phyloP scores from a whole-genome alignment of 2,888 invertebrate genomes.

The Oscheius sp. region DNA sequence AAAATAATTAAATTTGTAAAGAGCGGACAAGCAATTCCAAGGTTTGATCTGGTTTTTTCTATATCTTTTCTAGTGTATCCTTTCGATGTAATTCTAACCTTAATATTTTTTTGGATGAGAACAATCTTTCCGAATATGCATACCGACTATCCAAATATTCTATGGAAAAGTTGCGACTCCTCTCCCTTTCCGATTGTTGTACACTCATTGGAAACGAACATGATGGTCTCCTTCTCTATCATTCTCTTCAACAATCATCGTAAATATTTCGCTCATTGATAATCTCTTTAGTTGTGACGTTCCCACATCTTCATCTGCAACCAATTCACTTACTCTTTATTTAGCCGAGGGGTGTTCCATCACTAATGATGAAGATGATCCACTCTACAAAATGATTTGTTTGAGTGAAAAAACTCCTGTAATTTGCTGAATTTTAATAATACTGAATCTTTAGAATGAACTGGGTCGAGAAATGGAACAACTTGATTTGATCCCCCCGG shows the following conservation, averaged over 20 bases:
- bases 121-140: conserved; percentile 8
- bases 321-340: conserved; percentile 7
- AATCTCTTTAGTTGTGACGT: not conserved
- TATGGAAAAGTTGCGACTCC: not conserved
- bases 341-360: not conserved
- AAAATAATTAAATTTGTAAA: not conserved
- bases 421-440: not conserved
- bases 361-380: conserved; percentile 6
- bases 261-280: not conserved
- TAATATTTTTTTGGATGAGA: not conserved
- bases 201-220: not conserved
- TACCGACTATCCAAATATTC: not conserved
- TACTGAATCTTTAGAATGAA: conserved; percentile 6
- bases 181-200: conserved; percentile 9
- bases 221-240: conserved; percentile 13
- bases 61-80: too few relatives aligned
- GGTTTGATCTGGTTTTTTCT: too few relatives aligned
- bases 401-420: conserved; percentile 20
- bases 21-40: not conserved
- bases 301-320: not conserved
- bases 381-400: conserved; percentile 27
- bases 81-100: too few relatives aligned
- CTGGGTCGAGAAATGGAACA: conserved; percentile 11
- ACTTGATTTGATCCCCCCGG: not conserved
- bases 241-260: not conserved